Percentiles rank a stretch among this genome's conserved stretches.
These are phyloP conservation scores for Oscheius sp. DNA, from an alignment of 1,140 invertebrate species.

Conservation along the genomic window DNA sequence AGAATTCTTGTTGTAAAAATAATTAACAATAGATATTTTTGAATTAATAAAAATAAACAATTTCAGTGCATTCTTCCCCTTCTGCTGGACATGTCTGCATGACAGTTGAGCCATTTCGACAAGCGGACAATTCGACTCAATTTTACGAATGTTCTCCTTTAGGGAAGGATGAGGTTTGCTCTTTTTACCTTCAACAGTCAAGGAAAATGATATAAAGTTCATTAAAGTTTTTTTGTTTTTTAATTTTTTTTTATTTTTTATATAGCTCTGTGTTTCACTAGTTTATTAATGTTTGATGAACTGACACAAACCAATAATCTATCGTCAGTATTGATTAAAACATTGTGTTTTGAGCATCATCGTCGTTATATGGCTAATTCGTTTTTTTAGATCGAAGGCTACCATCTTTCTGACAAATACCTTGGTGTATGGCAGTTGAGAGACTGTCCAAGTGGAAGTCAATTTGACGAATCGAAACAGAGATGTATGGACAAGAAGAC, in stretches of 20 bases:
- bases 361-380: neutral
- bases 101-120: slow-evolving; percentile 48
- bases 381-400: slow-evolving; percentile 22
- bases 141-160: slow-evolving; percentile 51
- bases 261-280: too few relatives aligned
- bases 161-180: slow-evolving; percentile 45
- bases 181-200: slow-evolving; percentile 32
- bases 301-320: neutral
- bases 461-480: slow-evolving; percentile 50
- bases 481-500: slow-evolving; percentile 50
- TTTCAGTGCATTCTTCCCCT: slow-evolving; percentile 11
- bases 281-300: too few relatives aligned
- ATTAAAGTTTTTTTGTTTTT: neutral
- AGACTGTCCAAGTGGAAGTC: slow-evolving; percentile 39
- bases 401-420: slow-evolving; percentile 32
- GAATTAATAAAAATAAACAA: neutral
- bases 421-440: slow-evolving; percentile 48
- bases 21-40: too few relatives aligned
- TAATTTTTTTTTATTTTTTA: too few relatives aligned
- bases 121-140: slow-evolving; percentile 29
- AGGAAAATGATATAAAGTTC: neutral
- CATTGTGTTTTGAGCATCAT: neutral
- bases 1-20: too few relatives aligned
- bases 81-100: slow-evolving; percentile 42
- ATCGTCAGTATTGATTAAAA: neutral